Evolutionary conservation across 2,888 invertebrate species (phyloP).

Genomic region (Heteromurus nitidus): DNA sequence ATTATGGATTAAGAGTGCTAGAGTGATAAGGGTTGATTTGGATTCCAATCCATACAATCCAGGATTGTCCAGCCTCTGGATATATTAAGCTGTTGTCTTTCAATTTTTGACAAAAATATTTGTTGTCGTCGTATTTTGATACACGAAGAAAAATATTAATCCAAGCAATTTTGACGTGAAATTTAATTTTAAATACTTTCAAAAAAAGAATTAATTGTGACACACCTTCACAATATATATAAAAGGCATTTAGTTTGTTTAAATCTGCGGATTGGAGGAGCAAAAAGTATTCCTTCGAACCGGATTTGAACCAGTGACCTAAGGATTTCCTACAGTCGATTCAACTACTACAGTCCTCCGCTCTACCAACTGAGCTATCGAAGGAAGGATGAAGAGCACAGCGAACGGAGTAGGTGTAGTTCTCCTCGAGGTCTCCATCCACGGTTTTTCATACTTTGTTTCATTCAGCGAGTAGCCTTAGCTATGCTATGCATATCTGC

Average conservation of each 20-base stretch:
- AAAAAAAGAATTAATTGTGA: no score
- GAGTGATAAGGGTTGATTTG: no score
- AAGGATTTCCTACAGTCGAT: conserved; percentile 74
- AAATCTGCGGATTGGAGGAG: background rate
- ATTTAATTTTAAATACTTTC: no score
- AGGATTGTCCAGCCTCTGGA: no score
- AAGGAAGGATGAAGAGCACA: conserved; percentile 72
- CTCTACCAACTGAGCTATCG: conserved; percentile 76
- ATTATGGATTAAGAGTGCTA: no score
- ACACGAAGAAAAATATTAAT: conserved; percentile 71
- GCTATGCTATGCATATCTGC: no score
- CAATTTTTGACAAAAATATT: no score
- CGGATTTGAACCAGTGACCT: conserved; percentile 74
- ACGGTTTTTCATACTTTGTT: background rate
- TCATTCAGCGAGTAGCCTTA: background rate
- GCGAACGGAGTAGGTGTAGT: background rate
- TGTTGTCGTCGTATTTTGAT: conserved; percentile 86
- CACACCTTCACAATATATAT: no score
- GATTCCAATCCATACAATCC: no score
- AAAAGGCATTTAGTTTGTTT: no score
- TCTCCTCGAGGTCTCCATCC: background rate
- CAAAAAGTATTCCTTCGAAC: conserved; percentile 22
- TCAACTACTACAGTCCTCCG: conserved; percentile 75
- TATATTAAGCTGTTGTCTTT: no score
- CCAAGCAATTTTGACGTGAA: no score